A percentile compares a stretch with the other conserved stretches of the same genome.
Evolutionary conservation across 1,140 invertebrate species (phyloP).

Genomic region (Oedothorax gibbosus): DNA sequence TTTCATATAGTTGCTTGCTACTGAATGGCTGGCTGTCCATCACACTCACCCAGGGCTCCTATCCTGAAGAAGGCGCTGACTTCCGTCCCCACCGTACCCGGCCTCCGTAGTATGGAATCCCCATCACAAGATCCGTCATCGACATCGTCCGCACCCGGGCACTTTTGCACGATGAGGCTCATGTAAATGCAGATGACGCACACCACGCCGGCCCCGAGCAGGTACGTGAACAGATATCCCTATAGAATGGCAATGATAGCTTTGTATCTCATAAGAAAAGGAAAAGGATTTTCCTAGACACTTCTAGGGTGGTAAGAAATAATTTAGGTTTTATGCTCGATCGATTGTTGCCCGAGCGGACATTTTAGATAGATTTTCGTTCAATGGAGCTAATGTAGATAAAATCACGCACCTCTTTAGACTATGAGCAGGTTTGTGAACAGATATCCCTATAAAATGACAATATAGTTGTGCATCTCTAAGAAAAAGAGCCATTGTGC

Average conservation of each 20-base stretch:
- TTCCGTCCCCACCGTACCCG: constrained; percentile 42
- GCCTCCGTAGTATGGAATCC: background rate
- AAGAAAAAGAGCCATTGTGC: background rate
- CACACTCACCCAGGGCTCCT: constrained; percentile 74
- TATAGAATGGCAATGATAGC: constrained; percentile 65
- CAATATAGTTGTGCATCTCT: background rate
- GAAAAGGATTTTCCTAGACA: no score
- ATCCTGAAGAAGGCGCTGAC: constrained; percentile 78
- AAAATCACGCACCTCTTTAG: constrained; percentile 75
- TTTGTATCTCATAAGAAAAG: background rate
- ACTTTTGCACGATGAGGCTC: constrained; percentile 74
- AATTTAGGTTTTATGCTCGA: background rate
- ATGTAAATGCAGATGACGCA: constrained; percentile 78
- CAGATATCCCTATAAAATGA: constrained; percentile 73
- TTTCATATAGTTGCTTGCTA: no score
- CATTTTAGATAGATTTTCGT: constrained; percentile 57
- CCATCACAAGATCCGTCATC: constrained; percentile 23
- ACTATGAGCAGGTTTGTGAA: constrained; percentile 77
- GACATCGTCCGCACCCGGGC: constrained; percentile 69
- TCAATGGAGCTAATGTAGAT: constrained; percentile 76
- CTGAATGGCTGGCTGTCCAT: no score
- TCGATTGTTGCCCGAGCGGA: background rate
- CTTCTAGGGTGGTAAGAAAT: no score
- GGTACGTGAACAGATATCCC: constrained; percentile 76
- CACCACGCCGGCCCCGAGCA: constrained; percentile 75